Conservation (phyloP, 2,797 vertebrate species). For the Eleutherodactylus coqui region DNA sequence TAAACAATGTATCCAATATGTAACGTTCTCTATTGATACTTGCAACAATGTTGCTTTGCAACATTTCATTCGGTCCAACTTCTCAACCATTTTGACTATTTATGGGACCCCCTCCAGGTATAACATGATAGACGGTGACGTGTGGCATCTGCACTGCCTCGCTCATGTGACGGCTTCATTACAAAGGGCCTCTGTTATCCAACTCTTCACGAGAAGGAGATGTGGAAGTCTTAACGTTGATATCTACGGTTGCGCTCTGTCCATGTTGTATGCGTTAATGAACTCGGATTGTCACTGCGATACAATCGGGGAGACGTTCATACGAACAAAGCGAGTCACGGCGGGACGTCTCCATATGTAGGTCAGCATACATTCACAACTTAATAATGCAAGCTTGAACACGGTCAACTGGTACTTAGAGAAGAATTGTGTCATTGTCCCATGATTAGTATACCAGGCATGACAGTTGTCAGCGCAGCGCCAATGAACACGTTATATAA, state of each 20-base stretch:
- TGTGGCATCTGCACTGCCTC: not conserved
- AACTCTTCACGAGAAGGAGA: not conserved
- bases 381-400: not conserved
- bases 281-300: not conserved
- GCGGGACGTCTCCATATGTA: not conserved
- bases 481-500: not conserved
- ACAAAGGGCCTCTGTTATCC: conserved; percentile 38
- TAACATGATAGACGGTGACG: not conserved
- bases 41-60: too few relatives aligned
- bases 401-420: not conserved
- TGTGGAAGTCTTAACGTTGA: not conserved
- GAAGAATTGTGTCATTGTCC: not conserved
- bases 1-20: too few relatives aligned
- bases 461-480: not conserved
- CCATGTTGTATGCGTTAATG: not conserved
- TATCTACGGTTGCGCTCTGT: not conserved
- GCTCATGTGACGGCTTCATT: conserved; percentile 19
- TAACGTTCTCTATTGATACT: too few relatives aligned
- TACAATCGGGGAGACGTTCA: not conserved
- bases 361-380: conserved; percentile 14
- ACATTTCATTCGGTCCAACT: too few relatives aligned
- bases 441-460: not conserved
- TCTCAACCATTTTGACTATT: not conserved
- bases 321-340: not conserved
- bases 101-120: not conserved